Evolutionary conservation across 2,888 invertebrate genomes (phyloP).

Genomic region (Notodonta dromedarius): DNA sequence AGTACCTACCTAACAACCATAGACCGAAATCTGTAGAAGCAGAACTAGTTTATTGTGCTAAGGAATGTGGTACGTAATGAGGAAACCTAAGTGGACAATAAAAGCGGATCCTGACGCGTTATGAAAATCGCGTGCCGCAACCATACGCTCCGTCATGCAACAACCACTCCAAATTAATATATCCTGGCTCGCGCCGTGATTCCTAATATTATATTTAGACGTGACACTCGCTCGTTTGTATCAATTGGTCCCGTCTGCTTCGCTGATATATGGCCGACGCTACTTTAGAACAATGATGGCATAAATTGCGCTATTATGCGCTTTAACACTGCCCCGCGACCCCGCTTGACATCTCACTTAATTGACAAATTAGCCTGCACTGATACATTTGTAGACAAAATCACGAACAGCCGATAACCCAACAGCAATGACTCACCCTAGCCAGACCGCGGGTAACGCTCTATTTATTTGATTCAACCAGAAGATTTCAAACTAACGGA

Average conservation of each 20-base stretch:
- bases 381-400: conserved; percentile 68
- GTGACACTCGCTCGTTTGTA: conserved; percentile 84
- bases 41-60: conserved; percentile 30
- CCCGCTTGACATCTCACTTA: conserved; percentile 62
- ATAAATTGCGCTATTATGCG: conserved; percentile 81
- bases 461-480: conserved; percentile 45
- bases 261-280: conserved; percentile 81
- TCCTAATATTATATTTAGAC: conserved; percentile 85
- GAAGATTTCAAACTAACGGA: conserved; percentile 50
- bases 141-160: conserved; percentile 67
- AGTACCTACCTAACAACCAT: neutral
- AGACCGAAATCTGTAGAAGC: neutral
- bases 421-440: conserved; percentile 39
- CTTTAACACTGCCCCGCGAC: conserved; percentile 68
- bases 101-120: conserved; percentile 32
- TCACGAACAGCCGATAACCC: conserved; percentile 45
- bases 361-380: conserved; percentile 69
- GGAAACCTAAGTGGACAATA: conserved; percentile 38
- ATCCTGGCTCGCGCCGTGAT: conserved; percentile 84
- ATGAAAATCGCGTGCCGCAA: conserved; percentile 51
- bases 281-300: conserved; percentile 83
- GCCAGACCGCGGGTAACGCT: conserved; percentile 21
- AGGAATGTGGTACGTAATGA: conserved; percentile 39
- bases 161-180: conserved; percentile 82
- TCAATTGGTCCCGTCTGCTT: conserved; percentile 82